Conservation (phyloP, 2,797 vertebrate genomes). For the Carcharodon carcharias region DNA sequence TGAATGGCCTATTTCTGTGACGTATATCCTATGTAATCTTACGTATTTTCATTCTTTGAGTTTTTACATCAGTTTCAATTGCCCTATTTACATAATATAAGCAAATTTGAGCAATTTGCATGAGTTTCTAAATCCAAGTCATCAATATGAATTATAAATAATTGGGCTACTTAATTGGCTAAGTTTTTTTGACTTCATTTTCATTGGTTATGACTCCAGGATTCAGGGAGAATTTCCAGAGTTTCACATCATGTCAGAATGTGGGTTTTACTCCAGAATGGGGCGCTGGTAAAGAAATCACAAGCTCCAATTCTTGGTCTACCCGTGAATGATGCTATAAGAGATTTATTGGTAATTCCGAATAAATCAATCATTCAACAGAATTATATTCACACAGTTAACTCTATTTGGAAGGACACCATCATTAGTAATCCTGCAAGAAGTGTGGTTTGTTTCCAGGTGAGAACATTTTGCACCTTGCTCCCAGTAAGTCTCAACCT, state of each 20-base stretch:
- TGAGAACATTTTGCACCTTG: too few relatives aligned
- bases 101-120: background rate
- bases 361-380: constrained; percentile 23
- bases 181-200: background rate
- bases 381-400: constrained; percentile 15
- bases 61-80: background rate
- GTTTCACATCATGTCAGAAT: background rate
- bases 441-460: background rate
- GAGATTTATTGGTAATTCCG: background rate
- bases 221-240: background rate
- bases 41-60: background rate
- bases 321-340: background rate
- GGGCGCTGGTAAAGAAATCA: background rate
- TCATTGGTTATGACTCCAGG: background rate
- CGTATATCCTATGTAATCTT: too few relatives aligned
- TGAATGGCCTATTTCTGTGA: too few relatives aligned
- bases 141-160: background rate
- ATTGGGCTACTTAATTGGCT: background rate
- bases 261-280: background rate
- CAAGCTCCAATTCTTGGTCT: background rate
- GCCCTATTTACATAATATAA: background rate
- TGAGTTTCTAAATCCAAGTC: background rate
- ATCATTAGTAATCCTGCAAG: background rate
- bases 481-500: too few relatives aligned
- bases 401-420: background rate